phyloP scores from a whole-genome alignment of 2,113 vertebrate species.

The Tretioscincus oriximinensis region DNA sequence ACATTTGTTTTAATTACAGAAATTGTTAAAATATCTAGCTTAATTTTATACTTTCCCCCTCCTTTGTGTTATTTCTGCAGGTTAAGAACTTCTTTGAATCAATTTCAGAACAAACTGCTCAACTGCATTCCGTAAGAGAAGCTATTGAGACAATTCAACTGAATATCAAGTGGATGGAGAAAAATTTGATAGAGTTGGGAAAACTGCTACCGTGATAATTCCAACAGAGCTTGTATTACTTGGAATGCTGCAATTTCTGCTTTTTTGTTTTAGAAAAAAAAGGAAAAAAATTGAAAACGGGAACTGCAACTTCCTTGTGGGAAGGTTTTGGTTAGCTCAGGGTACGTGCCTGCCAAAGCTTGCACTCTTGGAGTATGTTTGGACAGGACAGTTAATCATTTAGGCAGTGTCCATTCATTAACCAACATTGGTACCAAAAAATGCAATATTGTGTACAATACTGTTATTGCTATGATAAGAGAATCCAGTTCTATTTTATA shows the following conservation, averaged over 20 bases:
- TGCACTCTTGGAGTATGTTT: constrained; percentile 63
- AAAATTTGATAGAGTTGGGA: constrained; percentile 74
- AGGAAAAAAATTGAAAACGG: constrained; percentile 50
- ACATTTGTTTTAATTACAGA: neutral
- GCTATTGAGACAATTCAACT: constrained; percentile 86
- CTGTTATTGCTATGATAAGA: constrained; percentile 5
- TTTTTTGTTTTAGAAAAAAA: constrained; percentile 59
- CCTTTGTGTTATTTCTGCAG: constrained; percentile 64
- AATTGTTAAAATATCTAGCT: neutral
- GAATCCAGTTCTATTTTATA: constrained; percentile 44
- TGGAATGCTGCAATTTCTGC: constrained; percentile 48
- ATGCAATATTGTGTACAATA: constrained; percentile 52
- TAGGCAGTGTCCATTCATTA: constrained; percentile 57
- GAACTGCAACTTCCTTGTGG: constrained; percentile 74
- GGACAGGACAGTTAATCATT: constrained; percentile 67
- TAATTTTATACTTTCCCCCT: neutral
- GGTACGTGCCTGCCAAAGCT: constrained; percentile 65
- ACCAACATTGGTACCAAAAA: constrained; percentile 51
- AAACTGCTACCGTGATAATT: constrained; percentile 69
- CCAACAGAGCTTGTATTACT: constrained; percentile 29
- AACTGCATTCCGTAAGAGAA: constrained; percentile 83
- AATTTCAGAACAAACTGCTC: constrained; percentile 80
- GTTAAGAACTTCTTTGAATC: constrained; percentile 87
- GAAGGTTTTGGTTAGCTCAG: constrained; percentile 85
- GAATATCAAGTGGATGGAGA: constrained; percentile 89